Evolutionary conservation across 2,113 vertebrate species (phyloP), one percentile per base, ranked within the genome.

Genomic region (Halichoeres trimaculatus): DNA sequence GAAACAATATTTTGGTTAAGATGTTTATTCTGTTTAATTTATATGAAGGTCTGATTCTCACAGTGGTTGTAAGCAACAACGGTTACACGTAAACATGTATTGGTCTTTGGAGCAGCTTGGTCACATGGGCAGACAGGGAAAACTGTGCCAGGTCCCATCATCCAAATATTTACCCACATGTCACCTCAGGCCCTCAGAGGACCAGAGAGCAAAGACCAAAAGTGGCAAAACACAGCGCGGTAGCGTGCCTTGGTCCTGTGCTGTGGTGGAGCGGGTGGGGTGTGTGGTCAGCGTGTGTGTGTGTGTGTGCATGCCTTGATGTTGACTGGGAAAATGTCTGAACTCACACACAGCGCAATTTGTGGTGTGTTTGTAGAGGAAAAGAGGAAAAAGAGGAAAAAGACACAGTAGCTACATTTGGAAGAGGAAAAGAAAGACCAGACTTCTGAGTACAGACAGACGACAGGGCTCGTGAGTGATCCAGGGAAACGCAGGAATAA

Each of bases 271-370:
- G 26, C 47, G 81, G 80, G 53, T 52, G 76, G 85, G 57, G 62
- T 65, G 77, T 80, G 76, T 69, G 87, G 79, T 82, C 78, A 65
- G 84, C 30, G 43, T 45, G 43, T 80, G 71, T 81, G 80, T 78
- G 88, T 64, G 77, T 80, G 83, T 61, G 81, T 54, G 48, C 38
- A 47, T 68, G 55, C 26, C 56, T 76, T 61, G 56, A 61, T 76
- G 63, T 47, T n/a, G 73, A 61, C 43, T 40, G 22, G 51, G 22
- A 74, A 57, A 50, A 57, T 38, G 17, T 65, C 61, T 66, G 13
- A 65, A 34, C 23, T 41, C 26, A 58, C 34, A 57, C 34, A 53
- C 41, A 23, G 36, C 60, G 47, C 47, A 41, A 26, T 57, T 57
- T 64, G 38, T 26, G 40, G 70, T 56, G 40, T 16, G 10, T 23